Evolutionary conservation across 1,140 invertebrate genomes (phyloP).

Genomic region (Lepidurus arcticus): DNA sequence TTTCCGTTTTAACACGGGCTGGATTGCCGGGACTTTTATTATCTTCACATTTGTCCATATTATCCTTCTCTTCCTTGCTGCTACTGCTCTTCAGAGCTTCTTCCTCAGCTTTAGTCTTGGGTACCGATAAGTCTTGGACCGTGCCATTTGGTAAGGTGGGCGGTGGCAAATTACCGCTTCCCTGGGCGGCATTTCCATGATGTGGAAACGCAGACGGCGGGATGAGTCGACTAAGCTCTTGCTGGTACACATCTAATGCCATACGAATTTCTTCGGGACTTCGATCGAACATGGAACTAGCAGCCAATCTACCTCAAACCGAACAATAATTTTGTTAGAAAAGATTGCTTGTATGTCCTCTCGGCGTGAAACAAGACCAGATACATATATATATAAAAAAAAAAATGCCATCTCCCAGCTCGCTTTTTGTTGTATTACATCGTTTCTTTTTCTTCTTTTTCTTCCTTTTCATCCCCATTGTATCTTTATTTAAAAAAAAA

Average conservation of each 20-base stretch:
- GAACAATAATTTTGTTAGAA: not conserved
- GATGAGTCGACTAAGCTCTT: slow-evolving; percentile 78
- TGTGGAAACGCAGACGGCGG: slow-evolving; percentile 38
- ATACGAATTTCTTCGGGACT: slow-evolving; percentile 80
- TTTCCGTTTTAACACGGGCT: slow-evolving; percentile 18
- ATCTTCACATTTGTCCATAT: not conserved
- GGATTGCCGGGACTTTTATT: slow-evolving; percentile 14
- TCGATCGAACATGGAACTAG: slow-evolving; percentile 59
- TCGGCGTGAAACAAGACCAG: not conserved
- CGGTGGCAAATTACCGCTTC: slow-evolving; percentile 35
- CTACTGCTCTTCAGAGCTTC: slow-evolving; percentile 20
- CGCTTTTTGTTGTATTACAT: not conserved
- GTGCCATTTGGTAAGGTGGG: slow-evolving; percentile 49
- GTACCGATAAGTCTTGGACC: slow-evolving; percentile 77
- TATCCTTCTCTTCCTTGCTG: slow-evolving; percentile 24
- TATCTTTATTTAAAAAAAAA: not conserved
- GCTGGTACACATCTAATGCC: slow-evolving; percentile 83
- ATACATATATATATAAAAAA: not conserved
- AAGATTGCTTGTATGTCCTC: not conserved
- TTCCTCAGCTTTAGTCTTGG: slow-evolving; percentile 43
- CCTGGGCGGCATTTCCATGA: slow-evolving; percentile 36
- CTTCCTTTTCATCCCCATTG: no score
- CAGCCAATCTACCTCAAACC: slow-evolving; percentile 40
- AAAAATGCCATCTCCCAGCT: not conserved
- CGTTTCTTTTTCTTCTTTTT: not conserved